Percentiles rank a stretch among this genome's conserved stretches.
Conservation (phyloP, 2,113 vertebrate genomes). For the Gymnobelideus leadbeateri region DNA sequence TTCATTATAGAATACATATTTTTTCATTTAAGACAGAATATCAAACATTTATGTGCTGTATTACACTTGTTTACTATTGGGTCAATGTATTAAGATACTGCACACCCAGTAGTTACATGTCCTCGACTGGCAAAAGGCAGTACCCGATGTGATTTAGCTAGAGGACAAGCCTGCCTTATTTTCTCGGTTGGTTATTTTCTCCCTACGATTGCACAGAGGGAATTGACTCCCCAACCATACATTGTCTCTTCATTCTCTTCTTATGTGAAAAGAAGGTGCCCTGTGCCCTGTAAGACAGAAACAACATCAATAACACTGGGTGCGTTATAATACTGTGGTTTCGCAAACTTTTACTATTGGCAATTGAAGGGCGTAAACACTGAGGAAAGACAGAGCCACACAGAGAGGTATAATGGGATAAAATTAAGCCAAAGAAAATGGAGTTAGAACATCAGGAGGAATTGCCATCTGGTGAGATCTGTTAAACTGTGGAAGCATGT, state of each 20-base stretch:
- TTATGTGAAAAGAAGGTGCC: conserved; percentile 17
- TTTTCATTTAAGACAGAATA: conserved; percentile 84
- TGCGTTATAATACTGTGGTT: not conserved
- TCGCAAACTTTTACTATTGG: not conserved
- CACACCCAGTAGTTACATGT: conserved; percentile 1
- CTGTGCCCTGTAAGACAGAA: not conserved
- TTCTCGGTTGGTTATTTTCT: conserved; percentile 45
- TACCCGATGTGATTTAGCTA: conserved; percentile 4
- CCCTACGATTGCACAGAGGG: not conserved
- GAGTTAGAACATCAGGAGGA: not conserved
- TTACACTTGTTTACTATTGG: conserved; percentile 82
- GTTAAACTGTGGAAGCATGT: not conserved
- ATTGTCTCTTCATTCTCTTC: conserved; percentile 6
- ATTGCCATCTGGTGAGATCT: conserved; percentile 4
- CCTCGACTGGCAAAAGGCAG: conserved; percentile 65
- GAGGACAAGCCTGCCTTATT: conserved; percentile 7
- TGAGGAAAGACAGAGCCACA: conserved; percentile 19
- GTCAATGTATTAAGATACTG: conserved; percentile 71
- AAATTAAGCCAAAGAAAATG: conserved; percentile 20
- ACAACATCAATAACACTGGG: not conserved
- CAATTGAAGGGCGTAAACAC: not conserved
- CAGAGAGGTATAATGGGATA: conserved; percentile 15
- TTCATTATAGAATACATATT: conserved; percentile 86
- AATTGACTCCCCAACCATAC: conserved; percentile 15
- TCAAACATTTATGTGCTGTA: conserved; percentile 82